Evolutionary conservation across 2,888 invertebrate genomes (phyloP).

Genomic region (Apodemia zela): DNA sequence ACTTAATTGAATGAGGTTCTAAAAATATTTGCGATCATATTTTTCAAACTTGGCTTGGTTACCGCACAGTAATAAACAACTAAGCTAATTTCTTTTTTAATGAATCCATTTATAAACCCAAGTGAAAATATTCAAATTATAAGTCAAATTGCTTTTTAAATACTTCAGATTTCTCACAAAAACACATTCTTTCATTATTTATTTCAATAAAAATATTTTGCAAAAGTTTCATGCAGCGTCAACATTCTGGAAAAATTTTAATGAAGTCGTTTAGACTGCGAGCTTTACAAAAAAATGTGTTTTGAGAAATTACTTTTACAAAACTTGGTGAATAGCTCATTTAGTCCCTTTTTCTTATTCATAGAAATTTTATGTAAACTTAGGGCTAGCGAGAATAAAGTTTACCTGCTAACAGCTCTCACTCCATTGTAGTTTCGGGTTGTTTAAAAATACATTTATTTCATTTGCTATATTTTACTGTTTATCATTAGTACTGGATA

Average conservation of each 20-base stretch:
- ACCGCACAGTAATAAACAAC: background rate
- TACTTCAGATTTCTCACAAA: slow-evolving; percentile 1
- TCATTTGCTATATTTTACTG: no score
- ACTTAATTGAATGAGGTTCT: background rate
- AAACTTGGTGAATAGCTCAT: slow-evolving; percentile 9
- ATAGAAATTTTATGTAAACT: background rate
- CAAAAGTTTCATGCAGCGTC: slow-evolving; percentile 5
- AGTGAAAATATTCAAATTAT: slow-evolving; percentile 1
- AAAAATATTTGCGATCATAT: background rate
- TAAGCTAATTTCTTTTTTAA: background rate
- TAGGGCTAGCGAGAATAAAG: background rate
- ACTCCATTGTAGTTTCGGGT: no score
- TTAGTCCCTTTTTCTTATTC: slow-evolving; percentile 10
- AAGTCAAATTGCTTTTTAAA: slow-evolving; percentile 4
- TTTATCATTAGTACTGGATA: no score
- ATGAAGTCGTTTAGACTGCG: background rate
- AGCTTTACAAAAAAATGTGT: background rate
- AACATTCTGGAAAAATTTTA: slow-evolving; percentile 2
- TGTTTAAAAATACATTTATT: no score
- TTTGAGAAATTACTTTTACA: slow-evolving; percentile 1
- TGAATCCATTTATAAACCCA: background rate
- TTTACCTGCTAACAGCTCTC: background rate
- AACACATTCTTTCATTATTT: slow-evolving; percentile 7
- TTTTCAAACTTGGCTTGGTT: background rate
- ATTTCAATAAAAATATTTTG: slow-evolving; percentile 5